A percentile compares a stretch with the other conserved stretches of the same genome.
Conservation (phyloP, 2,797 vertebrate species). For the Onychomys torridus region DNA sequence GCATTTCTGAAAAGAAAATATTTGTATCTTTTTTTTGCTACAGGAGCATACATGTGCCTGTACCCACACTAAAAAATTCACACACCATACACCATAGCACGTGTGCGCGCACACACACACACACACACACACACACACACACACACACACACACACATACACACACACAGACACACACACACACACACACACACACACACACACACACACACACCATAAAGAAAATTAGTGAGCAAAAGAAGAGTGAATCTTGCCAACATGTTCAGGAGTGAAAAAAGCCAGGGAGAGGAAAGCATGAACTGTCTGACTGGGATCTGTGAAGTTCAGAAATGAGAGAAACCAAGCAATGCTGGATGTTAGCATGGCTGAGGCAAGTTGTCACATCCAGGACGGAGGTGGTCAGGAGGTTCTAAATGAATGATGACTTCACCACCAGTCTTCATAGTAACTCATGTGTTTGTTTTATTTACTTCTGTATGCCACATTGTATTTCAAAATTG, state of each 20-base stretch:
- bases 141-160: neutral
- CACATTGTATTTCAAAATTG: constrained; percentile 37
- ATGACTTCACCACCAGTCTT: neutral
- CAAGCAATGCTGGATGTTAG: neutral
- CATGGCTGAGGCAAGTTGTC: neutral
- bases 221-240: neutral
- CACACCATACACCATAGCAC: neutral
- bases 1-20: neutral
- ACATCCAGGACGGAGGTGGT: neutral
- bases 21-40: neutral
- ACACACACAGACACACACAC: neutral
- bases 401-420: neutral
- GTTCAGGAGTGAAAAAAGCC: neutral
- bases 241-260: neutral
- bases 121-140: neutral
- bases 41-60: neutral
- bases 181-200: neutral
- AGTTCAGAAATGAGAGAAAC: constrained; percentile 17
- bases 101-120: neutral
- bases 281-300: neutral
- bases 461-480: constrained; percentile 33
- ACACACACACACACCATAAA: neutral
- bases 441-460: neutral
- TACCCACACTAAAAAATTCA: neutral
- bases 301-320: neutral